Conservation (phyloP, 2,888 invertebrate species). For the Chalcis sispes region DNA sequence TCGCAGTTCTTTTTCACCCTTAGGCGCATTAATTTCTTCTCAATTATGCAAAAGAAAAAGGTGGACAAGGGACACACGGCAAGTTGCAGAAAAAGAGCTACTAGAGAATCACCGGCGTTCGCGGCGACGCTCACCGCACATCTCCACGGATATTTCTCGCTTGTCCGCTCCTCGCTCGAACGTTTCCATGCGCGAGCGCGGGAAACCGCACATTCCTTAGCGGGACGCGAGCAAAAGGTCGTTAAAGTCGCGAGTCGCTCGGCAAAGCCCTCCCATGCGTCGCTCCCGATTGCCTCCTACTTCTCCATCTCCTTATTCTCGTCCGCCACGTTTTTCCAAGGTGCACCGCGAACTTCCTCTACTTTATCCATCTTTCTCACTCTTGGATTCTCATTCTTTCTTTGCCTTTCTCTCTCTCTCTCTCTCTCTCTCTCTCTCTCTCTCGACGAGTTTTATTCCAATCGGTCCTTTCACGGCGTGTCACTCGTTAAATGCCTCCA, state of each 20-base stretch:
- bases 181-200: conserved; percentile 58
- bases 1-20: too few species aligned
- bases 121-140: background rate
- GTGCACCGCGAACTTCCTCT: conserved; percentile 5
- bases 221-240: conserved; percentile 64
- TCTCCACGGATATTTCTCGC: background rate
- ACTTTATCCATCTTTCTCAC: conserved; percentile 14
- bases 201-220: conserved; percentile 66
- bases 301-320: too few species aligned
- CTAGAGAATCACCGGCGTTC: background rate
- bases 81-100: background rate
- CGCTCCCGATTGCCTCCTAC: too few species aligned
- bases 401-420: background rate
- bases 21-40: too few species aligned
- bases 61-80: too few species aligned
- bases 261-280: background rate
- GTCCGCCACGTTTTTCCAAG: too few species aligned
- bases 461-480: conserved; percentile 57
- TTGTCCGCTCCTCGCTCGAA: background rate
- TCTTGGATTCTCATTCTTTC: background rate
- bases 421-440: background rate
- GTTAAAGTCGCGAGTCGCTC: conserved; percentile 60
- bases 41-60: too few species aligned
- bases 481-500: conserved; percentile 65
- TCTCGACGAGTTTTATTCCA: too few species aligned